phyloP scores from a whole-genome alignment of 2,797 vertebrate species.

The Agapornis canus region DNA sequence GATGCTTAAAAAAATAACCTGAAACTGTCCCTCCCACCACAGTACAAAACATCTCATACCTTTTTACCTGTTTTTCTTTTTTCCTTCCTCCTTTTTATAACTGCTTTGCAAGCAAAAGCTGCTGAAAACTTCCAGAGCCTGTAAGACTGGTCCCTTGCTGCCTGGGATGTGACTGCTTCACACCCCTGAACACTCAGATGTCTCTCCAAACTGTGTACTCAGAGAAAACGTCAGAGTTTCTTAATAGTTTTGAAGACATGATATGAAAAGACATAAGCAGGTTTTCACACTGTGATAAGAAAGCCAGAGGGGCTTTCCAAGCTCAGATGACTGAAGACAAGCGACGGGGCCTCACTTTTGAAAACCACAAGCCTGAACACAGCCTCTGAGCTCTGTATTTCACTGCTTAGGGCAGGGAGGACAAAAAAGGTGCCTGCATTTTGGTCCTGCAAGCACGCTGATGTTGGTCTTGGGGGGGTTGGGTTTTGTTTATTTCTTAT shows the following conservation, averaged over 20 bases:
- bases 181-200: conserved; percentile 54
- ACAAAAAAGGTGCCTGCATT: not conserved
- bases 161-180: conserved; percentile 59
- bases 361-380: not conserved
- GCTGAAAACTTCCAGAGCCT: conserved; percentile 41
- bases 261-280: conserved; percentile 62
- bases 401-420: fast-evolving
- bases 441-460: not conserved
- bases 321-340: not conserved
- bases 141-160: conserved; percentile 37
- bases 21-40: not conserved
- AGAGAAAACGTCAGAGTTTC: conserved; percentile 54
- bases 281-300: conserved; percentile 57
- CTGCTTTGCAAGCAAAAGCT: conserved; percentile 26
- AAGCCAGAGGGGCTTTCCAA: conserved; percentile 28
- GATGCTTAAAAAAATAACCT: conserved; percentile 49
- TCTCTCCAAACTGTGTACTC: conserved; percentile 43
- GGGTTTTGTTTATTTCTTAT: not conserved
- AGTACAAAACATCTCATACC: conserved; percentile 5
- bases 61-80: not conserved
- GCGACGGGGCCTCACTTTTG: not conserved
- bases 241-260: conserved; percentile 57
- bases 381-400: not conserved
- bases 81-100: not conserved
- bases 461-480: not conserved